Percentiles rank a stretch among this genome's conserved stretches.
phyloP scores from a whole-genome alignment of 2,797 vertebrate genomes.

The Anguilla megastoma region DNA sequence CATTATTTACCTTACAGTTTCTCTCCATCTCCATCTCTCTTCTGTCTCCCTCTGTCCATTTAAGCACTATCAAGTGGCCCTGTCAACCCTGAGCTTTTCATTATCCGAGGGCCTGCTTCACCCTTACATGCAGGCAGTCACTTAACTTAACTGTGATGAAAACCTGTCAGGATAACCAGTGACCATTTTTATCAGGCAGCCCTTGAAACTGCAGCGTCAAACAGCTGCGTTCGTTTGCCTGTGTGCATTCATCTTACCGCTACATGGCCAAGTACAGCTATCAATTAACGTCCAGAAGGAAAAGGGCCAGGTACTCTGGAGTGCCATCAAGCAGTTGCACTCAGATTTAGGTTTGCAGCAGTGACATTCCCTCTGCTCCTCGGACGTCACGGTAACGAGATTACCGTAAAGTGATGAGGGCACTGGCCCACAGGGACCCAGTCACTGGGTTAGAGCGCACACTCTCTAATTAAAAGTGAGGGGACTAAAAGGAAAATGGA shows the following conservation, averaged over 20 bases:
- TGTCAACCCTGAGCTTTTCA: not conserved
- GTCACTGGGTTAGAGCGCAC: constrained; percentile 1
- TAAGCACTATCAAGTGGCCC: not conserved
- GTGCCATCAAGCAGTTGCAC: no score
- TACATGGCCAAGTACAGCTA: not conserved
- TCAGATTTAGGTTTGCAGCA: not conserved
- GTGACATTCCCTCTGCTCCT: not conserved
- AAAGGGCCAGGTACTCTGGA: not conserved
- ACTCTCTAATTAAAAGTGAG: not conserved
- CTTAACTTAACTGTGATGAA: not conserved
- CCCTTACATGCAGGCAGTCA: not conserved
- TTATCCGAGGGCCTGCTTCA: not conserved
- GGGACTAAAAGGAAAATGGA: not conserved
- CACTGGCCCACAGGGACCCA: not conserved
- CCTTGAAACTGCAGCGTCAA: not conserved
- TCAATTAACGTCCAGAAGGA: not conserved
- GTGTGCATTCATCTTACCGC: not conserved
- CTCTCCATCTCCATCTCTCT: not conserved
- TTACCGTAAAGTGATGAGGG: constrained; percentile 5
- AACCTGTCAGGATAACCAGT: not conserved
- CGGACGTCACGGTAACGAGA: not conserved
- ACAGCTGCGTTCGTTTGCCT: not conserved
- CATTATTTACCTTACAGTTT: not conserved
- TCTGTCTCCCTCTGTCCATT: not conserved
- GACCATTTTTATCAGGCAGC: not conserved